Evolutionary conservation across 2,797 vertebrate species (phyloP).

Genomic region (Aselliscus stoliczkanus): DNA sequence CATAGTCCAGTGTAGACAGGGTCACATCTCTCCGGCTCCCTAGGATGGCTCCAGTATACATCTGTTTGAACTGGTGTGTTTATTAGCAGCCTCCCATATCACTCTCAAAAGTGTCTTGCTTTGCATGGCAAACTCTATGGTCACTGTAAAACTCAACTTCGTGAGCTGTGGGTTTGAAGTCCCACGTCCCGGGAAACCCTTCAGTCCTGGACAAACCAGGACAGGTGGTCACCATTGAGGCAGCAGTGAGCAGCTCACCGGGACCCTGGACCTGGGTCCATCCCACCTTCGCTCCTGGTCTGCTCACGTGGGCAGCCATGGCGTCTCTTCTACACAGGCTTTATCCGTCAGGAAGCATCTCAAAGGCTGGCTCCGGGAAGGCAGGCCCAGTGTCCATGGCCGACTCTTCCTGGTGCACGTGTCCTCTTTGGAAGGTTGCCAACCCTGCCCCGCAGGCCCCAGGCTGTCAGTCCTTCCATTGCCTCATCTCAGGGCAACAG

Average conservation of each 20-base stretch:
- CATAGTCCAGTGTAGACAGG: rapidly evolving
- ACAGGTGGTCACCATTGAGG: not conserved
- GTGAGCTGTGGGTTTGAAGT: not conserved
- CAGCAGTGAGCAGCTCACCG: not conserved
- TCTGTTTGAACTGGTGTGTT: not conserved
- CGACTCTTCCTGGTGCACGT: not conserved
- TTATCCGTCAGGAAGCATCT: not conserved
- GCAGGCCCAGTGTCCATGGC: not conserved
- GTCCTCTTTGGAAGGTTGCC: not conserved
- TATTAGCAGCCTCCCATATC: not conserved
- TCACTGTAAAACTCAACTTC: not conserved
- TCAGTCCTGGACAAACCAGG: not conserved
- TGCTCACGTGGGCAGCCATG: not conserved
- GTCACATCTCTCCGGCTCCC: too few relatives aligned
- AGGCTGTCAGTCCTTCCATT: not conserved
- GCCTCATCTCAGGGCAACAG: not conserved
- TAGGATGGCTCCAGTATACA: rapidly evolving
- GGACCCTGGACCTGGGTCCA: not conserved
- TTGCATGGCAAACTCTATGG: not conserved
- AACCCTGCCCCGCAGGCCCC: not conserved
- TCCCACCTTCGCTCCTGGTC: not conserved
- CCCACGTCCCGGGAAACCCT: not conserved
- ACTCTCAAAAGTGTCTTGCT: not conserved
- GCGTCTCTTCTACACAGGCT: not conserved
- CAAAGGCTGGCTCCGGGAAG: rapidly evolving